Evolutionary conservation across 2,797 vertebrate species (phyloP), one percentile per base, ranked within the genome.

Genomic region (Sus cebifrons): DNA sequence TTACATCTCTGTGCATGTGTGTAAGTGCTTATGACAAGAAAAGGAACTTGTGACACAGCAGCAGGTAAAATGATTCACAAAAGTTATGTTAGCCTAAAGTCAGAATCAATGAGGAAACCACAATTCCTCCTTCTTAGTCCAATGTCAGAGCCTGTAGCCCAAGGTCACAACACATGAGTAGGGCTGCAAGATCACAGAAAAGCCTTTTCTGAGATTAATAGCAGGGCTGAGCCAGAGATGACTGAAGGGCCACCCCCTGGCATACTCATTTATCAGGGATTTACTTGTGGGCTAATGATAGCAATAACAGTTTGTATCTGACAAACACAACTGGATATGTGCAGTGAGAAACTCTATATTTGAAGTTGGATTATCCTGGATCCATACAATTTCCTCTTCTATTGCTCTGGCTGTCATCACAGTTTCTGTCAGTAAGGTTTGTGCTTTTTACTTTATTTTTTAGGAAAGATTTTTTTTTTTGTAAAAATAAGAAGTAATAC

Each of bases 251-350:
- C 52, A 71, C 62, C 56, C 73, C 94, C 65, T 97, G 93, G 86
- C 96, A 92, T 49, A 58, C 75, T 96, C 96, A 94, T 96, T 95
- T 92, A 97, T 98, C 96, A 98, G 74, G 67, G 86, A 97, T 97
- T 97, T 97, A 87, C 91, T 97, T 84, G 58, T 97, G 95, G 94
- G 84, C 77, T 96, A 96, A 97, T 97, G 94, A 97, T 82, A 94
- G 89, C 91, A 96, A 93, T 96, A 95, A 93, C 89, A 88, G 91
- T 96, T 96, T 96, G 32, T 97, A 96, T 95, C 95, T 97, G 96
- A 97, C 83, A 97, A 86, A 91, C 67, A 95, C 94, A 79, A 95
- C 54, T 89, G 86, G 75, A 70, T 92, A 81, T 96, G 71, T 94
- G 68, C 74, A 23, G 29, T 62, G 54, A 93, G 79, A 90, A 97